phyloP scores from a whole-genome alignment of 64 coral and sea anemone genomes.

The Trachythela sp. region DNA sequence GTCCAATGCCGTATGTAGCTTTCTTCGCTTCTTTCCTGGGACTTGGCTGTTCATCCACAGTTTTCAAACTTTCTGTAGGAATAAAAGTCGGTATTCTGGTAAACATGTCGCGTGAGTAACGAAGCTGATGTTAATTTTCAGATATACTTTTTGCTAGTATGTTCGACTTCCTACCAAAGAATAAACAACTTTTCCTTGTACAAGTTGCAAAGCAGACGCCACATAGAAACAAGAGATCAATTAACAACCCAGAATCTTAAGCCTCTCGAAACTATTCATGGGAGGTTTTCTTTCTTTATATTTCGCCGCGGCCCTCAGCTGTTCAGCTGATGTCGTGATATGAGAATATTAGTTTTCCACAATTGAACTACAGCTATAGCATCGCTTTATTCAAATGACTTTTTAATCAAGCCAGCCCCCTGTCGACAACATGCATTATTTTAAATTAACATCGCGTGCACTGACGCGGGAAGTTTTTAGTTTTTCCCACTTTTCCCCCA shows the following conservation, averaged over 20 bases:
- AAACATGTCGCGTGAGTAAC: not conserved
- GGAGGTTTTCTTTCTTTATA: not conserved
- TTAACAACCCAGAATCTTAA: not conserved
- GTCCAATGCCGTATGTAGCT: not conserved
- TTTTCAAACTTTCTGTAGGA: not conserved
- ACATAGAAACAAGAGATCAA: not conserved
- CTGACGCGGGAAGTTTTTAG: not conserved
- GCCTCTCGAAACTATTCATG: not conserved
- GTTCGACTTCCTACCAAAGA: not conserved
- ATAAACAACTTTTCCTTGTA: not conserved
- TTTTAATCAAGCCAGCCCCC: conserved; percentile 20
- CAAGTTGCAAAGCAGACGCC: not conserved
- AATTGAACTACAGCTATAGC: not conserved
- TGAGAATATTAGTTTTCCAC: not conserved
- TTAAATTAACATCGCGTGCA: not conserved
- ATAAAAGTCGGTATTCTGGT: not conserved
- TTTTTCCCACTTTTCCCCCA: not conserved
- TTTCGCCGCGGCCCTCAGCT: not conserved
- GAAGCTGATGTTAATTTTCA: not conserved
- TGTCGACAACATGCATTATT: not conserved
- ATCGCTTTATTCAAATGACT: not conserved
- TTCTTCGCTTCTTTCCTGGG: not conserved
- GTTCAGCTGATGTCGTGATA: conserved; percentile 2
- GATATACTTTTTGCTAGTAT: not conserved
- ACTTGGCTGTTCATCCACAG: not conserved